Base-by-base conservation (phyloP, 2,888 invertebrate genomes). In the Noctuana brunneofusca region DNA sequence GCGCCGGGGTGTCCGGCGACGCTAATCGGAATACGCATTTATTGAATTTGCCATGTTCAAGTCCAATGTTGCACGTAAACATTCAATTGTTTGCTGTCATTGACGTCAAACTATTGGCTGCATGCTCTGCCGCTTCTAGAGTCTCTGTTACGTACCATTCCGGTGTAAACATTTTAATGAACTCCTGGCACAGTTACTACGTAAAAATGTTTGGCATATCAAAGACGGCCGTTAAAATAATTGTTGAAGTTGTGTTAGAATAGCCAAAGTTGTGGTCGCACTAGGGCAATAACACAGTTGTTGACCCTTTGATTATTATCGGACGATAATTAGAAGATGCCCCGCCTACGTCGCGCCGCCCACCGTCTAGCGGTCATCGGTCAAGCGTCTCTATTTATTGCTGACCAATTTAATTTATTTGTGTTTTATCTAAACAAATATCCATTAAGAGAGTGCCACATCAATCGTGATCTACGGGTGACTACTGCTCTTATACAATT, bases 321-420 rank as follows among this genome's bases (percentile, higher is more conserved):
- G 66, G 63, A 68, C 67, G 69, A 69, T 69, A 70, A 72, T 69
- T 68, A 66, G 65, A 68, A 69, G 68, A 66, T 65, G 64, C 66
- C 68, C 66, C 72, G 72, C 72, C 73, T 62, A 73, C 71, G 65
- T 64, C 65, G 24, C 55, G 48, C 66, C 72, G 71, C 73, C 71
- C 71, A 73, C 72, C 50, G 65, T 35, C 56, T 65, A 67, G 63
- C 66, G 66, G 69, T 69, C 70, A 69, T 69, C 68, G 68, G 67
- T 68, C 72, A 69, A 68, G 66, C 63, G 59, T 67, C 68, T 66
- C 56, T 65, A 64, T 69, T 65, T 69, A 69, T 67, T 67, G 64
- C 63, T 65, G 60, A 66, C 66, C 67, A 69, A 70, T 69, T 69
- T 69, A 67, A 63, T 67, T 71, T 69, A 64, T 65, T 67, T 64